Evolutionary conservation across 2,797 vertebrate genomes (phyloP), one percentile per base, ranked within the genome.

Genomic region (Ficedula albicollis): DNA sequence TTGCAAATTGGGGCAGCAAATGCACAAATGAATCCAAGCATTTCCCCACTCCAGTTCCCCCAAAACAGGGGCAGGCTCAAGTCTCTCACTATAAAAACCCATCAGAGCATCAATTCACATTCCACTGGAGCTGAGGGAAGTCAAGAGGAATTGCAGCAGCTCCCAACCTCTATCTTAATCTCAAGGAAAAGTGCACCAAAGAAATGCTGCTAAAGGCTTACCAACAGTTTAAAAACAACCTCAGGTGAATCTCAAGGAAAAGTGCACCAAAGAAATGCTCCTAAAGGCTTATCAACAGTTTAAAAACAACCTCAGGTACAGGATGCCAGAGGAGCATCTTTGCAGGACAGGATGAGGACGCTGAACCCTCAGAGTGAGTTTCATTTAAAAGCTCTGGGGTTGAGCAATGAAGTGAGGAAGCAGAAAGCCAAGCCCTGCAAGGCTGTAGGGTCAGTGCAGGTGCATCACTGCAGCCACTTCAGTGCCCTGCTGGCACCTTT

Each of bases 401-500:
- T 29, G 48, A 55, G 43, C 46, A n/a, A 15, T 0, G n/a, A 34
- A 72, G n/a, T 3, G 41, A 23, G 41, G 60, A 36, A 36, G 30
- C 6, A 44, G 62, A 11, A 55, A 89, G 52, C 1, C 9, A 6
- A 58, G 79, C 13, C 34, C 30, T 54, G 67, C 34, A 14, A 10
- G 13, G 38, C 46, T 52, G n/a, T 0, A 16, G 36, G 22, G 49
- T 10, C 46, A 13, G 15, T 19, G 32, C 15, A 11, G 52, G 63
- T 14, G 1, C 1, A 1, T 4, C 55, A 17, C 55, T 77, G 83
- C 0, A 3, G 54, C 20, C 36, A 8, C 56, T 27, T 30, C 25
- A 11, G 41, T 11, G 46, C 34, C 36, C 34, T 32, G 18, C 38
- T 48, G 54, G 63, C 67, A 63, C 18, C 68, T 43, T 20, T 34